A percentile compares a stretch with the other conserved stretches of the same genome.
Evolutionary conservation across 2,113 vertebrate genomes (phyloP).

Genomic region (Chascanopsetta lugubris): DNA sequence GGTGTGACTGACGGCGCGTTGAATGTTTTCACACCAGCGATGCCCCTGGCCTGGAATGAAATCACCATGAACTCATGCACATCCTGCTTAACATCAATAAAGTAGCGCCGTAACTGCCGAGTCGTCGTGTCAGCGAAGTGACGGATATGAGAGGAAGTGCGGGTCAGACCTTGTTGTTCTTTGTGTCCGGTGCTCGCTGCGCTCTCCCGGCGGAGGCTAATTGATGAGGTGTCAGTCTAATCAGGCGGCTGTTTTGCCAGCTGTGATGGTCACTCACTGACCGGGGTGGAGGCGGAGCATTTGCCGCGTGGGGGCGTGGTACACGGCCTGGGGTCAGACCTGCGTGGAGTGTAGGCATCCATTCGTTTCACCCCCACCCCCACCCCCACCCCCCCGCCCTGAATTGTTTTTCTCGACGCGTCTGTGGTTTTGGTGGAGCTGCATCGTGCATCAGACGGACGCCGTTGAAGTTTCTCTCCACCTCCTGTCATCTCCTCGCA

Average conservation of each 20-base stretch:
- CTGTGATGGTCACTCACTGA: slow-evolving; percentile 28
- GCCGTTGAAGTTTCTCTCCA: slow-evolving; percentile 57
- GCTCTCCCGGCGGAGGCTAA: slow-evolving; percentile 28
- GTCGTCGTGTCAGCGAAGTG: slow-evolving; percentile 7
- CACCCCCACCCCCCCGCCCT: too few species aligned
- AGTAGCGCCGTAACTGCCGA: slow-evolving; percentile 16
- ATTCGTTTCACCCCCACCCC: slow-evolving; percentile 61
- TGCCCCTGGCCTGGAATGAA: slow-evolving; percentile 20
- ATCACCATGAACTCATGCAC: slow-evolving; percentile 24
- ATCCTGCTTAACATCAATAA: slow-evolving; percentile 48
- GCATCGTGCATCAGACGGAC: slow-evolving; percentile 54
- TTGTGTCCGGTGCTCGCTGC: neutral
- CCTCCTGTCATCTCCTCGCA: slow-evolving; percentile 39
- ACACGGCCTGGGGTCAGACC: slow-evolving; percentile 40
- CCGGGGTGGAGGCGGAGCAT: slow-evolving; percentile 37
- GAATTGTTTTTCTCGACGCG: slow-evolving; percentile 61
- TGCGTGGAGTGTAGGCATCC: slow-evolving; percentile 38
- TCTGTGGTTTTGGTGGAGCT: slow-evolving; percentile 53
- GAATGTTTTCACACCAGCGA: slow-evolving; percentile 51
- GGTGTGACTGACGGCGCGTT: slow-evolving; percentile 38
- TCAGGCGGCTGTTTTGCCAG: slow-evolving; percentile 44
- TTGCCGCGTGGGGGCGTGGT: slow-evolving; percentile 32
- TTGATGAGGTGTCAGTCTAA: slow-evolving; percentile 32
- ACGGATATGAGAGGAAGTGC: slow-evolving; percentile 24
- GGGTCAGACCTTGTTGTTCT: slow-evolving; percentile 16